Conservation (phyloP, 2,888 invertebrate genomes). For the Sturmia bella region DNA sequence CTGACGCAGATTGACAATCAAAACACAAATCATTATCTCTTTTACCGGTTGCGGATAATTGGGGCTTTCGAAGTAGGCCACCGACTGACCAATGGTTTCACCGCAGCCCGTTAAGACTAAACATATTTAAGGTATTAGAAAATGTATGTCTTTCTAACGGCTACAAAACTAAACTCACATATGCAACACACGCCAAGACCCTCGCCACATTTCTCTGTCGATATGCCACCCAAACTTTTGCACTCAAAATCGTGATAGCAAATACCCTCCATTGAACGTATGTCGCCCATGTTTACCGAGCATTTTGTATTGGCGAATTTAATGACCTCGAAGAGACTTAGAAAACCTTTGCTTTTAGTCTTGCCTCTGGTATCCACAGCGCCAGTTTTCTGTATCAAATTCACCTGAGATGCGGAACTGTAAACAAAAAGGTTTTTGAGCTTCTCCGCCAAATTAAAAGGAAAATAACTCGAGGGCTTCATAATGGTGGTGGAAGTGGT, state of each 20-base stretch:
- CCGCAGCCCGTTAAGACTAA: conserved; percentile 87
- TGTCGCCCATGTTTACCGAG: conserved; percentile 78
- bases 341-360: conserved; percentile 82
- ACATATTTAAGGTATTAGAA: conserved; percentile 19
- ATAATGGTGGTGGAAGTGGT: conserved; percentile 76
- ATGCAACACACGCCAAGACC: conserved; percentile 89
- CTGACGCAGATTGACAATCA: conserved; percentile 84
- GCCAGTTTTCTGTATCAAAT: conserved; percentile 75
- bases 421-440: conserved; percentile 76
- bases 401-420: conserved; percentile 76
- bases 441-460: conserved; percentile 72
- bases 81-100: conserved; percentile 84
- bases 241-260: conserved; percentile 88
- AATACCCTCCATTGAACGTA: conserved; percentile 86
- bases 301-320: conserved; percentile 87
- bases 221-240: conserved; percentile 84
- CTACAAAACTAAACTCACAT: conserved; percentile 83
- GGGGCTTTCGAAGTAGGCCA: conserved; percentile 89
- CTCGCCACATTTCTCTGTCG: conserved; percentile 87
- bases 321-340: conserved; percentile 88
- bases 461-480: conserved; percentile 71
- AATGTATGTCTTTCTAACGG: neutral
- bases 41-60: conserved; percentile 85
- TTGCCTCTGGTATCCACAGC: conserved; percentile 64
- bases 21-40: conserved; percentile 85